Conservation (phyloP, 1,140 invertebrate genomes). For the Cyclargus thomasi region DNA sequence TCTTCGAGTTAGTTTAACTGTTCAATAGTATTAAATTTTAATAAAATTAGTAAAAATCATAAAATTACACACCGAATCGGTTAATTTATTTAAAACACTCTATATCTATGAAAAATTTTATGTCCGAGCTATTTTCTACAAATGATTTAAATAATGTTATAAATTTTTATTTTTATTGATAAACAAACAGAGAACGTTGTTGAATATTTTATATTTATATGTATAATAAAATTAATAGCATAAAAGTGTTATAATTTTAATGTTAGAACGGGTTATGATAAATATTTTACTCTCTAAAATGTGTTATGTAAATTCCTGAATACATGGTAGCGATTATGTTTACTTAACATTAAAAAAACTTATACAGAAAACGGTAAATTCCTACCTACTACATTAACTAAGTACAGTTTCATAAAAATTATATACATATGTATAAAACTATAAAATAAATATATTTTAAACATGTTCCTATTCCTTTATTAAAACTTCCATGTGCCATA, state of each 20-base stretch:
- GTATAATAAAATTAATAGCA: background rate
- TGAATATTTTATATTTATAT: no score
- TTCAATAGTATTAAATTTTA: background rate
- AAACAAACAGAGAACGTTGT: background rate
- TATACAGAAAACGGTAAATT: no score
- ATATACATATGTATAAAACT: no score
- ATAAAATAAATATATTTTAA: no score
- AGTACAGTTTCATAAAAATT: no score
- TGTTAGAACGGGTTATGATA: background rate
- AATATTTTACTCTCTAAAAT: background rate
- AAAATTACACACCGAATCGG: background rate
- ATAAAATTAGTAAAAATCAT: background rate
- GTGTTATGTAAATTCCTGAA: background rate
- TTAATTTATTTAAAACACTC: background rate
- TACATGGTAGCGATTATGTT: background rate
- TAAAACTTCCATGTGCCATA: no score
- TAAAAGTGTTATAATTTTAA: background rate
- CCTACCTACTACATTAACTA: no score
- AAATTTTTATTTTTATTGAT: slow-evolving; percentile 3
- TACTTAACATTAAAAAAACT: no score
- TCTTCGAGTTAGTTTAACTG: background rate
- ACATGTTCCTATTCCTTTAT: no score
- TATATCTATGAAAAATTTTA: background rate
- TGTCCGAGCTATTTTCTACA: background rate
- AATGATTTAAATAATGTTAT: background rate